phyloP scores from a whole-genome alignment of 2,888 invertebrate genomes.

The Lottia scabra region DNA sequence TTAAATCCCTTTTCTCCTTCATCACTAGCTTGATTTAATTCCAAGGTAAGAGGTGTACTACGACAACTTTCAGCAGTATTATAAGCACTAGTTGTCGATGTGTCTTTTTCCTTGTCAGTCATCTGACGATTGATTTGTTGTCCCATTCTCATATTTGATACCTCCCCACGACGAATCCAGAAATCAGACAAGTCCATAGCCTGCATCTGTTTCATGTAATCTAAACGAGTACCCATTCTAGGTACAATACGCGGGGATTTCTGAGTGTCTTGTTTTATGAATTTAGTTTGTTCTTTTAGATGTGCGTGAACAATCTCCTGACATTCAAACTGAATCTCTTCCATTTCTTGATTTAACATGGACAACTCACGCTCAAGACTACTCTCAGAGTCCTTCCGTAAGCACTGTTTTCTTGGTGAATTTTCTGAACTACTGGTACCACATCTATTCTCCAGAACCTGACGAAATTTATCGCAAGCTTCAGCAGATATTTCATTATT shows the following conservation, averaged over 20 bases:
- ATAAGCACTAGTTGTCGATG: slow-evolving; percentile 77
- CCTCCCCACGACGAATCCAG: slow-evolving; percentile 37
- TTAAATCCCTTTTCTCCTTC: slow-evolving; percentile 57
- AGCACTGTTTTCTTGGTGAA: slow-evolving; percentile 38
- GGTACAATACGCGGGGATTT: slow-evolving; percentile 62
- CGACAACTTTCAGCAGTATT: slow-evolving; percentile 83
- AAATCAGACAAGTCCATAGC: slow-evolving; percentile 45
- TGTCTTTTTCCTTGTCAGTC: slow-evolving; percentile 61
- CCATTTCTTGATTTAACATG: slow-evolving; percentile 74
- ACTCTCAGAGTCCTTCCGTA: slow-evolving; percentile 58
- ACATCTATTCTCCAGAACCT: slow-evolving; percentile 60
- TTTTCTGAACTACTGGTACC: slow-evolving; percentile 22
- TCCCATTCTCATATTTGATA: slow-evolving; percentile 14
- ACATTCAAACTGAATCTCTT: slow-evolving; percentile 72
- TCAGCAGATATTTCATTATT: slow-evolving; percentile 57
- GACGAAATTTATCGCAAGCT: slow-evolving; percentile 60
- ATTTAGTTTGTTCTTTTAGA: slow-evolving; percentile 32
- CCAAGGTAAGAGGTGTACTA: slow-evolving; percentile 71
- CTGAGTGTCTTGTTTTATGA: slow-evolving; percentile 38
- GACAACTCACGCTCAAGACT: slow-evolving; percentile 73
- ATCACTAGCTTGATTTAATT: slow-evolving; percentile 59
- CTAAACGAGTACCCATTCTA: slow-evolving; percentile 66
- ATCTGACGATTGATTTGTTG: slow-evolving; percentile 8
- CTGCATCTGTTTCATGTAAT: slow-evolving; percentile 57
- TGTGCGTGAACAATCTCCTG: slow-evolving; percentile 69